Conservation (phyloP, 2,797 vertebrate genomes). For the Esox lucius region DNA sequence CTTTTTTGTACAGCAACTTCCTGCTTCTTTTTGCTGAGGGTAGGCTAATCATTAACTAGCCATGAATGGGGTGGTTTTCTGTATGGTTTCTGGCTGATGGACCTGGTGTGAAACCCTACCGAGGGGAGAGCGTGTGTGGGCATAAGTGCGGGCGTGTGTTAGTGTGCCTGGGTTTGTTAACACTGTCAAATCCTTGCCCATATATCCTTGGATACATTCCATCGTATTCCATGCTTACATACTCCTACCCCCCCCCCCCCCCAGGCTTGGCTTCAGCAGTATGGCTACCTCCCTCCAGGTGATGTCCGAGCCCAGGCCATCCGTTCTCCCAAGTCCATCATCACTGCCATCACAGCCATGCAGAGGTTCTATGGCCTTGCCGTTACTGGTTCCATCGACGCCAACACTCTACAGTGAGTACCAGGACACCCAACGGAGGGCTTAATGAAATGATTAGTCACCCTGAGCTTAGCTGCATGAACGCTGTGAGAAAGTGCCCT, state of each 20-base stretch:
- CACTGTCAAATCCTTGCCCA: not conserved
- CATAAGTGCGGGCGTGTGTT: not conserved
- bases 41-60: slow-evolving; percentile 30
- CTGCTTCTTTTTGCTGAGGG: slow-evolving; percentile 19
- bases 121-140: not conserved
- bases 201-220: not conserved
- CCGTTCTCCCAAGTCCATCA: slow-evolving; percentile 83
- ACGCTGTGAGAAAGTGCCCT: not conserved
- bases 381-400: slow-evolving; percentile 81
- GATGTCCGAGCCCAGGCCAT: slow-evolving; percentile 85
- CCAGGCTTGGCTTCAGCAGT: slow-evolving; percentile 90
- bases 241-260: slow-evolving; percentile 7
- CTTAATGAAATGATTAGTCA: not conserved
- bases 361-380: slow-evolving; percentile 88
- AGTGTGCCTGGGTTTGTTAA: not conserved
- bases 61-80: slow-evolving; percentile 31
- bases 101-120: not conserved
- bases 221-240: not conserved
- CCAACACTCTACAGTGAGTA: slow-evolving; percentile 82
- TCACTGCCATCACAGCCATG: slow-evolving; percentile 83
- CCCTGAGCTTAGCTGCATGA: not conserved
- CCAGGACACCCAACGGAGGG: not conserved
- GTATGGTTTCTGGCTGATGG: slow-evolving; percentile 25
- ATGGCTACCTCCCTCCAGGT: slow-evolving; percentile 90
- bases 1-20: not conserved